Evolutionary conservation across 2,113 vertebrate genomes (phyloP), one percentile per base, ranked within the genome.

Genomic region (Rynchops niger): DNA sequence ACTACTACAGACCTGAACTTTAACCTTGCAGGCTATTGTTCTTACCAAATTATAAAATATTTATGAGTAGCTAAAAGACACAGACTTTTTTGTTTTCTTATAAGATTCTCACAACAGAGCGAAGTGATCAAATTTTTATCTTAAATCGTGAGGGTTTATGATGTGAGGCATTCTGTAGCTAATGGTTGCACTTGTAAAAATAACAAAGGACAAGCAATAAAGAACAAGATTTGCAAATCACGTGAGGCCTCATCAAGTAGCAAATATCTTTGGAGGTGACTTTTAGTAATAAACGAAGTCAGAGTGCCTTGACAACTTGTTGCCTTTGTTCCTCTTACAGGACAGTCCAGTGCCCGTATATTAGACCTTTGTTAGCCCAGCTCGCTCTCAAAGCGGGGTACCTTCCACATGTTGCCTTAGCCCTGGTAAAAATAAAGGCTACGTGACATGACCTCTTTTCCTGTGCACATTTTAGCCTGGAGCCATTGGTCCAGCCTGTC

Each of bases 31-130:
- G 84, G 52, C 89, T 82, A 59, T 95, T 95, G 92, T 95, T 95
- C 86, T 92, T 95, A 92, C 62, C 83, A 95, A 96, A 96, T 97
- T 96, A 94, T 96, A 97, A 96, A 94, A 96, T 94, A 97, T 95
- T 95, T 97, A 97, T 94, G 91, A 95, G 88, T 94, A 67, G 58
- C 93, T 86, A 65, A 92, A 79, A 86, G 95, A 88, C 91, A 88
- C 86, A 74, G 80, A 45, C 77, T 67, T 84, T 90, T 94, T 92
- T 95, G 95, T 96, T 96, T 90, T 63, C 88, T 47, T 61, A 1
- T 6, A 81, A 76, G 90, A 88, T 96, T 94, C 93, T 88, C 88
- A 92, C 50, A 94, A 80, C 72, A 74, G 49, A 95, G 66, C 52
- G 77, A 88, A 95, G 88, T 23, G 69, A 84, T 91, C 34, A 77